Percentiles rank a stretch among this genome's conserved stretches.
These are phyloP conservation scores for Eubasilissa splendida DNA, from an alignment of 2,888 invertebrate genomes.

Conservation along the genomic window DNA sequence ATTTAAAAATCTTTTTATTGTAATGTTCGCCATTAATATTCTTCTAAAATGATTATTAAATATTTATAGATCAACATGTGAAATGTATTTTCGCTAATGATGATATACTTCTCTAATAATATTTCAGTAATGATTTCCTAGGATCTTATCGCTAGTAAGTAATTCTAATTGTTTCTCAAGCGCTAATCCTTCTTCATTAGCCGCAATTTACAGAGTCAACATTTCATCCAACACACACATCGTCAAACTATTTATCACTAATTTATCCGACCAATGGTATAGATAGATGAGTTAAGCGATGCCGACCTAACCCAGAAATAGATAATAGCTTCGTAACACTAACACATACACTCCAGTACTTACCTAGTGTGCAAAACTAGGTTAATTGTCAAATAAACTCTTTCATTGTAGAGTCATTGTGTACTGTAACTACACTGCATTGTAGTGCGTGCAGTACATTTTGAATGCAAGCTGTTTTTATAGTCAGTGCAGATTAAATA, in stretches of 20 bases:
- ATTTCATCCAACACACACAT: neutral
- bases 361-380: slow-evolving; percentile 2
- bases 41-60: no score
- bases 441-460: no score
- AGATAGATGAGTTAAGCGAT: neutral
- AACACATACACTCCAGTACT: neutral
- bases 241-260: neutral
- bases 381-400: slow-evolving; percentile 14
- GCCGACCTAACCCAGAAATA: slow-evolving; percentile 21
- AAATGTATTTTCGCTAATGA: no score
- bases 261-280: neutral
- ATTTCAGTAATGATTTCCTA: no score
- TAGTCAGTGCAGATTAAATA: no score
- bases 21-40: no score
- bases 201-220: neutral
- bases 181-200: slow-evolving; percentile 1
- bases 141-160: no score
- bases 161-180: neutral
- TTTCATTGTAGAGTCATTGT: neutral
- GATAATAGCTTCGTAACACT: slow-evolving; percentile 6
- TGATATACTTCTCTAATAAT: no score
- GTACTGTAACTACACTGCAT: neutral
- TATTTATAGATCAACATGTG: no score
- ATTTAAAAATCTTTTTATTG: no score
- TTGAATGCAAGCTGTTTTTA: no score